A percentile compares a stretch with the other conserved stretches of the same genome.
Evolutionary conservation across 1,140 invertebrate species (phyloP).

Genomic region (Hormaphis cornu): DNA sequence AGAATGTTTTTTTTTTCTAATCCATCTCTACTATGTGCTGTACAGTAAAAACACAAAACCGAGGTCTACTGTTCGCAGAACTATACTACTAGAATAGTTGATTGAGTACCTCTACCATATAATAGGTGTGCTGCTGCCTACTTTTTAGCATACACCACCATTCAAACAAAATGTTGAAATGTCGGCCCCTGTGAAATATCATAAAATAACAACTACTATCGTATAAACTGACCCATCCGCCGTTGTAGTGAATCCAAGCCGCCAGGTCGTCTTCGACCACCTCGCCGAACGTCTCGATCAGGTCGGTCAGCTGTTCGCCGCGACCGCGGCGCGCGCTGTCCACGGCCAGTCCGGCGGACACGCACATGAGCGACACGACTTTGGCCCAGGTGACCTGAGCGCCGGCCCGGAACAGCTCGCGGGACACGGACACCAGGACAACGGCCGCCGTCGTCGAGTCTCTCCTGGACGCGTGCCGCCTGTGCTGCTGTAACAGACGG

Average conservation of each 20-base stretch:
- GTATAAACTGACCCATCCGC: conserved; percentile 55
- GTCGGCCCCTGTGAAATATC: too few species aligned
- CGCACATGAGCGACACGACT: conserved; percentile 56
- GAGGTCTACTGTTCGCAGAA: too few species aligned
- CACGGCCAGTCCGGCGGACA: conserved; percentile 58
- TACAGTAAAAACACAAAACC: too few species aligned
- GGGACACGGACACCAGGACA: conserved; percentile 49
- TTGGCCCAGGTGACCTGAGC: conserved; percentile 55
- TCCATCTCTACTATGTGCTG: too few species aligned
- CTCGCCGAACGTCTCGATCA: conserved; percentile 52
- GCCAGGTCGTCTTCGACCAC: conserved; percentile 57
- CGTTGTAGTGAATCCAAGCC: conserved; percentile 58
- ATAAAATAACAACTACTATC: neutral
- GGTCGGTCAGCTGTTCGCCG: conserved; percentile 52
- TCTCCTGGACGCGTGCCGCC: conserved; percentile 36
- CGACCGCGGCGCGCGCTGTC: conserved; percentile 59
- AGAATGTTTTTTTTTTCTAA: too few species aligned
- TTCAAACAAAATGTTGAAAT: too few species aligned
- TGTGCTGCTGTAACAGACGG: neutral
- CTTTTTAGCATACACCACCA: too few species aligned
- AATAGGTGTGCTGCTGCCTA: too few species aligned
- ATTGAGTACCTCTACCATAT: too few species aligned
- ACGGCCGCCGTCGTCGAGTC: conserved; percentile 45
- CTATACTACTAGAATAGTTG: too few species aligned
- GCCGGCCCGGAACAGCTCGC: conserved; percentile 35